phyloP scores from a whole-genome alignment of 2,888 invertebrate genomes.

The Drosophila ezoana region DNA sequence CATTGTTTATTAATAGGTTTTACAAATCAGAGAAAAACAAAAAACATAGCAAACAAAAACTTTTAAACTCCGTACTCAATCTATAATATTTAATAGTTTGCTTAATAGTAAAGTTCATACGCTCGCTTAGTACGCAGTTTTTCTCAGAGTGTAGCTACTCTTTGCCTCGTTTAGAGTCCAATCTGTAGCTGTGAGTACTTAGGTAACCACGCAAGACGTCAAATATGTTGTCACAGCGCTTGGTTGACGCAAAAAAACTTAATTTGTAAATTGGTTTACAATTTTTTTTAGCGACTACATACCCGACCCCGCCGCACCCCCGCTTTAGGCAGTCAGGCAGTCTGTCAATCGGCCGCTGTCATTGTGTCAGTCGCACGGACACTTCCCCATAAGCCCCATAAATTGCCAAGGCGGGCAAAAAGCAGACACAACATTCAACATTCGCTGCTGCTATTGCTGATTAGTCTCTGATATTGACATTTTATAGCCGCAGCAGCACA shows the following conservation, averaged over 20 bases:
- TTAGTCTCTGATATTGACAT: constrained; percentile 76
- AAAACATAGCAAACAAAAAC: not conserved
- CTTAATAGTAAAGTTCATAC: not conserved
- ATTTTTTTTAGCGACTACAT: constrained; percentile 11
- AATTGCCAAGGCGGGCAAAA: constrained; percentile 40
- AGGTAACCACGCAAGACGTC: constrained; percentile 14
- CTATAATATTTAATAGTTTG: no score
- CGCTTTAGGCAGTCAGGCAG: constrained; percentile 28
- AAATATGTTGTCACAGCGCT: constrained; percentile 47
- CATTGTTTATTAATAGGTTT: not conserved
- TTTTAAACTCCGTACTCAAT: no score
- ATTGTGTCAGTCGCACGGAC: constrained; percentile 57
- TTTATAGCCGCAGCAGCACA: constrained; percentile 32
- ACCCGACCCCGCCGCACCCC: not conserved
- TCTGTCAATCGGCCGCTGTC: constrained; percentile 47
- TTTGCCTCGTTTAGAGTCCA: not conserved
- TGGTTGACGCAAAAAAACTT: constrained; percentile 47
- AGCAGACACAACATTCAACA: constrained; percentile 37
- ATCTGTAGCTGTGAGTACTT: not conserved
- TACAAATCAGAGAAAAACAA: not conserved
- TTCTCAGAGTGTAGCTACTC: not conserved
- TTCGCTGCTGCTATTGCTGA: constrained; percentile 48
- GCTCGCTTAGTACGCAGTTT: not conserved
- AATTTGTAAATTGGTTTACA: constrained; percentile 75
- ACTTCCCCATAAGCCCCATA: constrained; percentile 50